phyloP scores from a whole-genome alignment of 2,888 invertebrate genomes.

The Pantelozetes paolii region DNA sequence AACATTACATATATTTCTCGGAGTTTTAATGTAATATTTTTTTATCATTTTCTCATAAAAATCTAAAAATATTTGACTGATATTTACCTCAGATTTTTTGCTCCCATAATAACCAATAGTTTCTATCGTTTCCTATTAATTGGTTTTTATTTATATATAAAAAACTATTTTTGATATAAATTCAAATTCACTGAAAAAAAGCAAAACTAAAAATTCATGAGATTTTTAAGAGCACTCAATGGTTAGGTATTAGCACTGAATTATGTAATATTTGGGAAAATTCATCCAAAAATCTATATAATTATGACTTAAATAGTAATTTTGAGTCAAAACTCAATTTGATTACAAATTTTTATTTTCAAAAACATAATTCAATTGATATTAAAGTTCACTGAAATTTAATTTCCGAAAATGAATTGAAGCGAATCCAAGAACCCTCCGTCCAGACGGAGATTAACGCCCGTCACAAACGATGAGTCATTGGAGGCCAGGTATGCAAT shows the following conservation, averaged over 20 bases:
- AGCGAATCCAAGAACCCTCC: conserved; percentile 33
- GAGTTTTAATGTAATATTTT: no score
- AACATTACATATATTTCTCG: no score
- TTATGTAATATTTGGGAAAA: conserved; percentile 13
- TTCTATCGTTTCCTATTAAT: not conserved
- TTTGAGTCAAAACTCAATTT: not conserved
- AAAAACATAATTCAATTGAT: conserved; percentile 18
- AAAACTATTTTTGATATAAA: not conserved
- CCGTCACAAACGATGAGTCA: conserved; percentile 36
- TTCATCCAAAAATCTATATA: not conserved
- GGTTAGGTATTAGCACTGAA: not conserved
- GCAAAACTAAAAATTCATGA: conserved; percentile 19
- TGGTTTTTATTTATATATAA: not conserved
- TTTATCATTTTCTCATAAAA: no score
- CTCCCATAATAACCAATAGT: not conserved
- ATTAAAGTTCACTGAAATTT: not conserved
- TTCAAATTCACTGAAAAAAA: not conserved
- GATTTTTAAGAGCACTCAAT: conserved; percentile 20
- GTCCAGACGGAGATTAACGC: conserved; percentile 21
- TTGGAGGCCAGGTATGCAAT: conserved; percentile 32
- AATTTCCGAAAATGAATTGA: conserved; percentile 19
- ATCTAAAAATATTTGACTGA: no score
- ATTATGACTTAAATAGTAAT: conserved; percentile 18
- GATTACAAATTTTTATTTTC: conserved; percentile 7
- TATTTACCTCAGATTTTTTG: no score